Base-by-base conservation (phyloP, 2,113 vertebrate genomes). In the Sisor rabdophorus region DNA sequence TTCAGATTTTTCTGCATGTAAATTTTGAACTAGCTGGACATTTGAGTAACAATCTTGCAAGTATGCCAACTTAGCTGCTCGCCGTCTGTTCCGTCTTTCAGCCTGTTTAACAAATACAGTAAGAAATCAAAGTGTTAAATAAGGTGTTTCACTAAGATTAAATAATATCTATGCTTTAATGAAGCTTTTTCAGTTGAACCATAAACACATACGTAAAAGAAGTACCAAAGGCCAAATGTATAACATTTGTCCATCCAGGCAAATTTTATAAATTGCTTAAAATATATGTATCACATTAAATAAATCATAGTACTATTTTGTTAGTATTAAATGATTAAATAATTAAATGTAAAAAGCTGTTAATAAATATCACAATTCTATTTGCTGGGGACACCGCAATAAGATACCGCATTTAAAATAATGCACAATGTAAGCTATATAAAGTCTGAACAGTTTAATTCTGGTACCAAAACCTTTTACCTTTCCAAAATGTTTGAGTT, bases 101-200 rank as follows among this genome's bases (percentile, higher is more conserved):
- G 84, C 86, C 92, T 93, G 89, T 86, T 80, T 75, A 75, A 60
- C 55, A 80, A 81, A 76, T 76, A 80, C 55, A 73, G 77, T 30
- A 22, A 79, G 19, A 16, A 50, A 15, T 15, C 52, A 22, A 68
- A 50, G 47, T 52, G 40, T 24, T 50, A 16, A 22, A 67, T 48
- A 7, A 22, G n/a, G 4, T 65, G 20, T 47, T 47, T 65, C 7
- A 50, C 22, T 48, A 26, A 50, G 36, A 67, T 65, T n/a, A 24
- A 28, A 48, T 47, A 1, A 48, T 26, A 12, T 11, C 12, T 22
- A 13, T 5, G 47, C 19, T 47, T 64, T 22, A 64, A 30, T 64
- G 12, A n/a, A 44, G 61, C 36, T 44, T 5, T 2, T 65, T 67
- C 22, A 50, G 22, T 22, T 16, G 1, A 44, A 22, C 63, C 6